Base-by-base conservation (phyloP, 1,140 invertebrate species). In the Adelges cooleyi region DNA sequence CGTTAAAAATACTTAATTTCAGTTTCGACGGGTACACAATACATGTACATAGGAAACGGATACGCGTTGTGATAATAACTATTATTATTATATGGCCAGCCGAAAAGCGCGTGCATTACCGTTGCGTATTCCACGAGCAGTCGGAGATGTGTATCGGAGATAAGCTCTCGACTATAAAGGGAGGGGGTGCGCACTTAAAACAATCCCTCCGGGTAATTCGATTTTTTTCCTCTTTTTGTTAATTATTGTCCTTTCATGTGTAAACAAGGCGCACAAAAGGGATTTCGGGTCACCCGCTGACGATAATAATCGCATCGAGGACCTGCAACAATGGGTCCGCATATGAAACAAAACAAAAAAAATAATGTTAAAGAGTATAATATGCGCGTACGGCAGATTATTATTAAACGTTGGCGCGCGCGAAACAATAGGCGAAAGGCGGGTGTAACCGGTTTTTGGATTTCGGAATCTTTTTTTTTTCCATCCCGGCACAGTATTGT, bases 231-330 rank as follows among this genome's bases (percentile, higher is more conserved):
- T 51, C 17, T 33, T 62, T 62, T 62, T 62, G 56, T 62, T 62
- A 62, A 62, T 62, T 62, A 62, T 62, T 62, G 56, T 62, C 56
- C 56, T 48, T 62, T 62, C 56, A 62, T 62, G 56, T 62, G 56
- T 62, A 62, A 62, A 62, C 56, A 62, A 40, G 25, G 38, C 23
- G 42, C 56, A 62, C 56, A 62, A 62, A 44, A 42, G 56, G 56
- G 44, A 46, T 46, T 46, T 17, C 38, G 40, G 42, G 56, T 62
- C 56, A 46, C 56, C 56, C 56, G 56, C 56, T 62, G 56, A 62
- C 27, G 56, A 62, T 62, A 48, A 48, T 48, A 62, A 62, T 62
- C 56, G 29, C 29, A 33, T 46, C 6, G 56, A 62, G 56, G 22
- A 62, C 56, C 56, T 40, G 42, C 56, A 25, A 62, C 56, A 62